Evolutionary conservation across 2,888 invertebrate species (phyloP), one percentile per base, ranked within the genome.

Genomic region (Tenthredo amoena): DNA sequence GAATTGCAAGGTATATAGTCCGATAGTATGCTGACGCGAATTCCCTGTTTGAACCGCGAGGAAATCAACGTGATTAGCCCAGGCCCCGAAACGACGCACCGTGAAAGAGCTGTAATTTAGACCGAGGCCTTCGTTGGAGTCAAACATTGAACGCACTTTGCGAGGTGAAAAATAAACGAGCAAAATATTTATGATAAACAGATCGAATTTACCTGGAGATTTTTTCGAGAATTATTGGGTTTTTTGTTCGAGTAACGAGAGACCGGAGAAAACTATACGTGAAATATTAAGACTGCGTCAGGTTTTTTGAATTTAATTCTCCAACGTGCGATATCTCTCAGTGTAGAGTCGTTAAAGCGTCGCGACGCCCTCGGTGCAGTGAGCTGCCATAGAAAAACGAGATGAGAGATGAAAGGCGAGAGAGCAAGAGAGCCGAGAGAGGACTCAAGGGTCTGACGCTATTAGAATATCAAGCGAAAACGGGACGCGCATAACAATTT

Each of bases 381-480:
- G 74, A 47, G 40, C 74, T 21, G 21, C 12, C 18, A 43, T 18
- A 26, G 62, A 62, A 65, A 34, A 31, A 62, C 26, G 62, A 62
- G 62, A 68, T 21, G 37, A 68, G 65, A 58, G 55, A 43, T n/a
- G 74, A 37, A 34, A 47, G 34, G 72, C 34, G 34, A 50, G 26
- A 85, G 68, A 76, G 72, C 6, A 72, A 40, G 62, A 82, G 81
- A 82, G 83, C 50, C 72, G 55, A 37, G 71, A 71, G 47, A 65
- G 86, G 79, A 87, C 87, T 86, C 84, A 84, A 86, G 87, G 87
- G 81, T 74, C 74, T 82, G 84, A 84, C 89, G 88, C 88, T 91
- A 92, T 92, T 92, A 90, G 90, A 92, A 91, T 91, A 91, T 91
- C 91, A 92, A 90, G 88, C 85, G 87, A 86, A 87, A 83, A 88